phyloP scores from a whole-genome alignment of 2,113 vertebrate genomes.

The Bubo scandiacus region DNA sequence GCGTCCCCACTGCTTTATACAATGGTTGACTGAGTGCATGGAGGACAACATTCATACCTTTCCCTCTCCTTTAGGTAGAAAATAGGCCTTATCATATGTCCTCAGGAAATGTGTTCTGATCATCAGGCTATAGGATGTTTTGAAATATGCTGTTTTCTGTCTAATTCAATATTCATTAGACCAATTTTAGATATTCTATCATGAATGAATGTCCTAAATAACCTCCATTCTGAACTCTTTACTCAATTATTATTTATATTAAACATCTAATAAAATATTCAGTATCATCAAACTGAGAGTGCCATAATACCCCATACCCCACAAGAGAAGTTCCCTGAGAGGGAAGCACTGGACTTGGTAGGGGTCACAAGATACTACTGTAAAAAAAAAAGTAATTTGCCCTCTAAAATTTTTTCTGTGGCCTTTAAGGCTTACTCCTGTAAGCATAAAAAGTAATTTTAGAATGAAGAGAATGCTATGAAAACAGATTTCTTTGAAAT shows the following conservation, averaged over 20 bases:
- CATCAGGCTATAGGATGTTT: not conserved
- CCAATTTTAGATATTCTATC: not conserved
- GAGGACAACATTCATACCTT: not conserved
- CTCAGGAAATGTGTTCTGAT: not conserved
- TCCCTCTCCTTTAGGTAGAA: not conserved
- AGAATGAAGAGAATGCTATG: not conserved
- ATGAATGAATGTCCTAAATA: not conserved
- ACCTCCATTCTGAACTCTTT: not conserved
- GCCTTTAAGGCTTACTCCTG: not conserved
- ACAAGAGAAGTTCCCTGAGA: not conserved
- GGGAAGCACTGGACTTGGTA: not conserved
- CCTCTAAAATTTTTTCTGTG: not conserved
- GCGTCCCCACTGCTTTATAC: not conserved
- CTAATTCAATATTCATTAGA: not conserved
- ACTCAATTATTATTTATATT: not conserved
- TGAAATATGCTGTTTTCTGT: not conserved
- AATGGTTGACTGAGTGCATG: not conserved
- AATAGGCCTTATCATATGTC: not conserved
- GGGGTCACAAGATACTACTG: not conserved
- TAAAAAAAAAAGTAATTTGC: not conserved
- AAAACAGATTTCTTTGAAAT: not conserved
- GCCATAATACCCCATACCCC: not conserved
- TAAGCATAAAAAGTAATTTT: not conserved
- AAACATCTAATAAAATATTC: not conserved
- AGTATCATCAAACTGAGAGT: not conserved